Conservation (phyloP, 2,888 invertebrate genomes). For the Meganola albula region DNA sequence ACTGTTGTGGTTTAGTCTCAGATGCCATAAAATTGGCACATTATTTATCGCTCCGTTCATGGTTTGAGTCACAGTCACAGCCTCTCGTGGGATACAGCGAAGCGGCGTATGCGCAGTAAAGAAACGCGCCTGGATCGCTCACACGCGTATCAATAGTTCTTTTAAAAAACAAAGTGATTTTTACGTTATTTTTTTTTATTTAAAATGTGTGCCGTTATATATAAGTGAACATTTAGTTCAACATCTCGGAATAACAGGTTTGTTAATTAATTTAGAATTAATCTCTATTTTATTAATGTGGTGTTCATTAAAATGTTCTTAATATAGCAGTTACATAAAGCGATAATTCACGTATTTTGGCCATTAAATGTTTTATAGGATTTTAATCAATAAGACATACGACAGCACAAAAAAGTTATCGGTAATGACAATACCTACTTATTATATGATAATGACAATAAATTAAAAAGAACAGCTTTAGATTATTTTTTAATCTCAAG, state of each 20-base stretch:
- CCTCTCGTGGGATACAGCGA: conserved; percentile 8
- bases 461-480: too few species aligned
- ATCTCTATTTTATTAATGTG: too few species aligned
- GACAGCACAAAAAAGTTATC: too few species aligned
- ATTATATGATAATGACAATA: too few species aligned
- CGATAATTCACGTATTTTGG: too few species aligned
- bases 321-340: too few species aligned
- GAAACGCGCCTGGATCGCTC: conserved; percentile 13
- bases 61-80: conserved; percentile 19
- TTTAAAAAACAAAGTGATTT: background rate
- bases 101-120: conserved; percentile 21
- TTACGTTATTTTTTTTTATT: conserved; percentile 1
- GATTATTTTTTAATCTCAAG: too few species aligned
- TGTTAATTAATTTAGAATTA: conserved; percentile 9
- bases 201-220: conserved; percentile 11
- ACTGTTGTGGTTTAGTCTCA: too few species aligned
- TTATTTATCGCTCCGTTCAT: conserved; percentile 7
- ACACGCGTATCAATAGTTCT: conserved; percentile 19
- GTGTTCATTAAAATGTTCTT: too few species aligned
- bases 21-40: background rate
- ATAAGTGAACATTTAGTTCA: conserved; percentile 10
- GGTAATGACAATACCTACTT: too few species aligned
- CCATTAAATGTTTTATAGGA: too few species aligned
- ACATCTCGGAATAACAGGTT: conserved; percentile 16
- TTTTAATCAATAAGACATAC: too few species aligned